Base-by-base conservation (phyloP, 2,797 vertebrate genomes). In the Microctenopoma steveboyesi region DNA sequence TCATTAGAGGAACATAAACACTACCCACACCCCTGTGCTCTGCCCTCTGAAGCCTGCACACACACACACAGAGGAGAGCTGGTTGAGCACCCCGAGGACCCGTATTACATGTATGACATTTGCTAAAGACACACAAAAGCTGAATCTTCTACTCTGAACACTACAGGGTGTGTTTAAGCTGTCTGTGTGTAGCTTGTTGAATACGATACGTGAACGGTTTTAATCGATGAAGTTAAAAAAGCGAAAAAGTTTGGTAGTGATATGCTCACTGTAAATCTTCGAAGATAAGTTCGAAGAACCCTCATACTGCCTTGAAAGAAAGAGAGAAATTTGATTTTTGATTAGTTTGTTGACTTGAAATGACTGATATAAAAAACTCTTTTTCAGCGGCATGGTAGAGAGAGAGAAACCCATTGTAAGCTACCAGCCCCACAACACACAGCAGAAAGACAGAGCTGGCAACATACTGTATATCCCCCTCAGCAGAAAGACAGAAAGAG, bases 1-100 rank as follows among this genome's bases (percentile, higher is more conserved):
- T 91, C 79, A 88, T 89, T 88, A 85, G 78, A 80, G 64, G 69
- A 79, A 85, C 53, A 88, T 81, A 91, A 91, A 91, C 86, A 88
- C 47, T 61, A 43, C 66, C 61, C 53, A 30, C 65, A 83, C 86
- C 88, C 86, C 57, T 42, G 67, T 79, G 86, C 53, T 67, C 83
- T 40, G 63, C 76, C 77, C 50, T 79, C 81, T 72, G 27, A 68
- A 64, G 72, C 63, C 63, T 80, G 80, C 35, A 76, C 66, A 80
- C 82, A 76, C 66, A 80, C 82, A 81, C 42, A 83, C 57, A 66
- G 15, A 62, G 15, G 18, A 12, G 15, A 48, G 53, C 22, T 43
- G 33, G 18, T 42, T 63, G 48, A 58, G 54, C 46, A 58, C 77
- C 74, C 73, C 37, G 7, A 67, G 74, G 76, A 74, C 49, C 49